Base-by-base conservation (phyloP, 30 jellyfish, hydroid and myxozoan species). In the Clytia hemisphaerica region DNA sequence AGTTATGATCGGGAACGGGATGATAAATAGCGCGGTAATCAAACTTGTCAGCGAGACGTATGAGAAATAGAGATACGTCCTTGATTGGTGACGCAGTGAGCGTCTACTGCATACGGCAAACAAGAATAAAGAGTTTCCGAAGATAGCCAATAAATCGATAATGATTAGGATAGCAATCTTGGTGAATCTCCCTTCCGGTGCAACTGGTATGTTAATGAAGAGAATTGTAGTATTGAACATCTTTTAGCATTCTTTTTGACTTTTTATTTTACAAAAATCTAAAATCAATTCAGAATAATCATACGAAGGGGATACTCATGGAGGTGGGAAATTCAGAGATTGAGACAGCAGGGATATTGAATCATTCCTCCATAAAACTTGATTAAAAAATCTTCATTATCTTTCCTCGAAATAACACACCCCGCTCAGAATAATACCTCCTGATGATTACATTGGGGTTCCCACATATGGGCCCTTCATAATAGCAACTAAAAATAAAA, bases 1-100 rank as follows among this genome's bases (percentile, higher is more conserved):
- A 5, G 95, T 76, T 30, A 66, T 61, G 47, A 83, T 75, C 6
- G 92, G 60, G 58, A 83, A 75, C 30, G 95, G 95, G 47, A 83
- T 69, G 28, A 82, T 61, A 42, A 40, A 42, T 14, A 55, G 79
- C 19, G 88, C 87, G 6, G 78, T 61, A 44, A 92, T 92, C 36
- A 75, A 47, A 45, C 76, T 83, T 5, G 92, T 81, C 25, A 83
- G 44, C 25, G 92, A 65, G 40, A 83, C 71, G 33, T 72, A 61
- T 25, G 71, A 58, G 73, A 76, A 57, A 32, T 72, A 74, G 22
- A 45, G 28, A 65, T 74, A 76, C 58, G 95, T 69, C 33, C 83
- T 74, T 1, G 87, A 21, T 21, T 57, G 70, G 25, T 57, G 25
- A 7, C 6, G 27, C 7, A 57, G 3, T 1, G 70, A 45, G 15